Conservation (phyloP, 2,888 invertebrate genomes). For the Drosophila seclusa region DNA sequence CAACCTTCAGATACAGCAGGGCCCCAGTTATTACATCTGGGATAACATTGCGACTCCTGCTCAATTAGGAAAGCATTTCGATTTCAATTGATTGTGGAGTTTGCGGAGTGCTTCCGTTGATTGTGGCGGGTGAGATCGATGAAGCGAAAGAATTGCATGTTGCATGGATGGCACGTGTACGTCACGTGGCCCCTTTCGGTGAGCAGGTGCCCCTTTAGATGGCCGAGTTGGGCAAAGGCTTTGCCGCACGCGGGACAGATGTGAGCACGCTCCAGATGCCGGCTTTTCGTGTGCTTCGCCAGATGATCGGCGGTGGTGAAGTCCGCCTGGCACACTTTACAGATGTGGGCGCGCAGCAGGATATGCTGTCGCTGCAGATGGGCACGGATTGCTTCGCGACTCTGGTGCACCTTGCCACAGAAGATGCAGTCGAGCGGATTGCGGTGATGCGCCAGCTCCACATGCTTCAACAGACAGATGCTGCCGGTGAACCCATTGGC, state of each 20-base stretch:
- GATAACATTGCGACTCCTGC: background rate
- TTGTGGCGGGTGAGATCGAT: slow-evolving; percentile 56
- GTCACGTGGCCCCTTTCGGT: slow-evolving; percentile 46
- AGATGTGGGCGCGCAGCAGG: slow-evolving; percentile 57
- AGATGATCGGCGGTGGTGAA: slow-evolving; percentile 70
- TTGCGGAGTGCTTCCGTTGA: slow-evolving; percentile 32
- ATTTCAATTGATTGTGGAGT: background rate
- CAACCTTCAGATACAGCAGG: no score
- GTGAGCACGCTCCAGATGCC: slow-evolving; percentile 38
- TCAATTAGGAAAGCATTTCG: background rate
- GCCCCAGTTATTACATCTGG: no score
- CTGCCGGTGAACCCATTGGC: slow-evolving; percentile 65
- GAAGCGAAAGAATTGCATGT: slow-evolving; percentile 57
- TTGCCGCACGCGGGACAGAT: slow-evolving; percentile 58
- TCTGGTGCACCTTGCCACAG: slow-evolving; percentile 52
- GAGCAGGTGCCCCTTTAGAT: slow-evolving; percentile 50
- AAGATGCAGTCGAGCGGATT: slow-evolving; percentile 59
- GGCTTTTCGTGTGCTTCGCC: slow-evolving; percentile 53
- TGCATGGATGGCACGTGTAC: slow-evolving; percentile 46
- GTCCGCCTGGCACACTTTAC: slow-evolving; percentile 50
- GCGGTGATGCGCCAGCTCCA: slow-evolving; percentile 50
- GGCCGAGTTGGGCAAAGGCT: slow-evolving; percentile 54
- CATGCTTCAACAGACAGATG: slow-evolving; percentile 55
- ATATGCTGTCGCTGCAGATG: slow-evolving; percentile 66
- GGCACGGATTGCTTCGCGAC: slow-evolving; percentile 56